Conservation (phyloP, 2,797 vertebrate species). For the Periophthalmus magnuspinnatus region DNA sequence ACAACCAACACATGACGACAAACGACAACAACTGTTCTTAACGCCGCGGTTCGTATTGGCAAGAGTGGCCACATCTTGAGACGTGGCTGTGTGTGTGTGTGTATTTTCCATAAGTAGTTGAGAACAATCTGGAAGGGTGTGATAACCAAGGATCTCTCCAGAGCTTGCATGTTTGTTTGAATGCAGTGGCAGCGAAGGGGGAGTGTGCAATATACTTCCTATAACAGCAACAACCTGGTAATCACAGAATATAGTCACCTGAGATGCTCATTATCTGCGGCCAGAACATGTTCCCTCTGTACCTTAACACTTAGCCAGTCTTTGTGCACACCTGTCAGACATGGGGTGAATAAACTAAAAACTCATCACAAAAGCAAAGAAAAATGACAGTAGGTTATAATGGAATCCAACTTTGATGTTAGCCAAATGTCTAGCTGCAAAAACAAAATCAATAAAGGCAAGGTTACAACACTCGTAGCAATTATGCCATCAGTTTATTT, state of each 20-base stretch:
- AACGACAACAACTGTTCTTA: slow-evolving; percentile 75
- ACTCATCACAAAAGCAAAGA: slow-evolving; percentile 39
- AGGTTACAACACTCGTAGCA: slow-evolving; percentile 56
- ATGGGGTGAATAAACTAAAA: slow-evolving; percentile 27
- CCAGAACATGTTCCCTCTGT: slow-evolving; percentile 38
- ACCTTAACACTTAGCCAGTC: slow-evolving; percentile 23
- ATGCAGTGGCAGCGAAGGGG: slow-evolving; percentile 39
- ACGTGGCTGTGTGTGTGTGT: slow-evolving; percentile 62
- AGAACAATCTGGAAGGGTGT: slow-evolving; percentile 78
- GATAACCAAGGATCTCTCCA: slow-evolving; percentile 77
- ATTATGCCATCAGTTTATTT: slow-evolving; percentile 62
- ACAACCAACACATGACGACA: slow-evolving; percentile 48
- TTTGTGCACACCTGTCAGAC: slow-evolving; percentile 50
- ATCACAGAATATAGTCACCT: slow-evolving; percentile 75
- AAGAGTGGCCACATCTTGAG: slow-evolving; percentile 76
- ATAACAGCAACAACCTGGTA: slow-evolving; percentile 69
- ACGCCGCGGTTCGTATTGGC: slow-evolving; percentile 74
- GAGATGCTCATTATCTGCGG: slow-evolving; percentile 72
- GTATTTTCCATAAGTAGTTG: slow-evolving; percentile 77
- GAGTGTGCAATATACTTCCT: slow-evolving; percentile 63
- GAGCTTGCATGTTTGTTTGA: slow-evolving; percentile 48
- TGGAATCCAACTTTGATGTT: slow-evolving; percentile 47
- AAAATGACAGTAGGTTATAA: slow-evolving; percentile 45
- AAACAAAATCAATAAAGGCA: slow-evolving; percentile 56
- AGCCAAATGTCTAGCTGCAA: slow-evolving; percentile 37